phyloP scores from a whole-genome alignment of 1,140 invertebrate genomes.

The Trichogramma pretiosum region DNA sequence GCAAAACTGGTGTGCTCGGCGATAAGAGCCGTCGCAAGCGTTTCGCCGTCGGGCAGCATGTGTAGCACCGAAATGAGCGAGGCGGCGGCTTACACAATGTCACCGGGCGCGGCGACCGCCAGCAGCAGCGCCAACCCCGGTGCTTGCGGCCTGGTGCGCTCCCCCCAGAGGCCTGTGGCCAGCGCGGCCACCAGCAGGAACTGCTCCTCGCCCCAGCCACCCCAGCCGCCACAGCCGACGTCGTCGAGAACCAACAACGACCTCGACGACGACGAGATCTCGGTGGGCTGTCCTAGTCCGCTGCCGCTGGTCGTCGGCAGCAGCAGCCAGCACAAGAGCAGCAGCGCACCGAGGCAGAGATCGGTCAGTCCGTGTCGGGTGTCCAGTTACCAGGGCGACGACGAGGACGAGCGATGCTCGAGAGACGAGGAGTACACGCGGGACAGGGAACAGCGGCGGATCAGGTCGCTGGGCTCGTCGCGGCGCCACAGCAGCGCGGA shows the following conservation, averaged over 20 bases:
- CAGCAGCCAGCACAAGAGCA: no score
- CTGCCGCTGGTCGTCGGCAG: conserved; percentile 39
- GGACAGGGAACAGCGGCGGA: conserved; percentile 16
- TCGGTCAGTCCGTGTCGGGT: no score
- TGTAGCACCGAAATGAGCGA: conserved; percentile 46
- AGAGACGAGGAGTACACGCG: conserved; percentile 6
- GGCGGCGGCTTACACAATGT: conserved; percentile 36
- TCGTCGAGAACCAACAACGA: no score
- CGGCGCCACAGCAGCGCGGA: conserved; percentile 15
- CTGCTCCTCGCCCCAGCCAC: no score
- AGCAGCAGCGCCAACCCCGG: conserved; percentile 27
- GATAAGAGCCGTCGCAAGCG: no score
- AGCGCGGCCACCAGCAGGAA: neutral
- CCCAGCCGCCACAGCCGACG: no score
- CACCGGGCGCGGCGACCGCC: conserved; percentile 33
- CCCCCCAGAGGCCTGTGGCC: conserved; percentile 16
- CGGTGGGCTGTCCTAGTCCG: conserved; percentile 64
- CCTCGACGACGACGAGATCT: conserved; percentile 56
- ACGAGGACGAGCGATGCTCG: neutral
- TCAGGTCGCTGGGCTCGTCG: conserved; percentile 24
- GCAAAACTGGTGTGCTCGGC: no score
- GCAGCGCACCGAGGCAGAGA: neutral
- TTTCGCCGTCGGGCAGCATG: conserved; percentile 24
- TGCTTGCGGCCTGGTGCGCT: conserved; percentile 19
- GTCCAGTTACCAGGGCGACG: neutral